Conservation (phyloP, 2,888 invertebrate genomes). For the Heliconius ethilla region DNA sequence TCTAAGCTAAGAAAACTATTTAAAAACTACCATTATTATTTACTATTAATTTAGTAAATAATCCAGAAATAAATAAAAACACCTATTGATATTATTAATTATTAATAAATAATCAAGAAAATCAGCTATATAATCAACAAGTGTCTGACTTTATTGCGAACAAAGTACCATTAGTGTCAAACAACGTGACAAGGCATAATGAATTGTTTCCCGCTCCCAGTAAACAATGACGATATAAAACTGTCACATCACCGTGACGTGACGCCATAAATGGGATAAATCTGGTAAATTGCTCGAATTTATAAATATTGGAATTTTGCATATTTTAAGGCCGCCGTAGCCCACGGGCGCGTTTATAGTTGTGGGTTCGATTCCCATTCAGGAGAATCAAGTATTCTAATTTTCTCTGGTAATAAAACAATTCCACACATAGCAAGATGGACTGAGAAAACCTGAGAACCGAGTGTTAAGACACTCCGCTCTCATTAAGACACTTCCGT, state of each 20-base stretch:
- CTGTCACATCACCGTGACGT: constrained; percentile 21
- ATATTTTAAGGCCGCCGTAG: not conserved
- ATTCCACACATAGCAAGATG: not conserved
- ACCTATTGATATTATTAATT: not conserved
- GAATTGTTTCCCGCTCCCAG: constrained; percentile 11
- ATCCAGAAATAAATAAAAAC: no score
- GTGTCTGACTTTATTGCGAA: constrained; percentile 4
- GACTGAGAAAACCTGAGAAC: not conserved
- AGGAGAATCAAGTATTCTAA: no score
- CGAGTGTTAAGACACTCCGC: not conserved
- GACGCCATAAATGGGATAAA: constrained; percentile 15
- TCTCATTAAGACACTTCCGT: not conserved
- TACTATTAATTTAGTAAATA: no score
- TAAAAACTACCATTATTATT: no score
- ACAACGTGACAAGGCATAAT: constrained; percentile 19
- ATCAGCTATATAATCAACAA: constrained; percentile 19
- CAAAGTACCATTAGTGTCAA: constrained; percentile 21
- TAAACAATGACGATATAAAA: constrained; percentile 25
- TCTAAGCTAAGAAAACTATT: no score
- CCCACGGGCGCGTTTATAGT: no score
- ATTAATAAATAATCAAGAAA: not conserved
- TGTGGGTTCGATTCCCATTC: no score
- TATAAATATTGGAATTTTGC: not conserved
- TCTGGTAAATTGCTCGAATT: constrained; percentile 1
- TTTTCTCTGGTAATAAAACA: no score